Evolutionary conservation across 2,888 invertebrate species (phyloP), one percentile per base, ranked within the genome.

Genomic region (Drosophila engyochracea): DNA sequence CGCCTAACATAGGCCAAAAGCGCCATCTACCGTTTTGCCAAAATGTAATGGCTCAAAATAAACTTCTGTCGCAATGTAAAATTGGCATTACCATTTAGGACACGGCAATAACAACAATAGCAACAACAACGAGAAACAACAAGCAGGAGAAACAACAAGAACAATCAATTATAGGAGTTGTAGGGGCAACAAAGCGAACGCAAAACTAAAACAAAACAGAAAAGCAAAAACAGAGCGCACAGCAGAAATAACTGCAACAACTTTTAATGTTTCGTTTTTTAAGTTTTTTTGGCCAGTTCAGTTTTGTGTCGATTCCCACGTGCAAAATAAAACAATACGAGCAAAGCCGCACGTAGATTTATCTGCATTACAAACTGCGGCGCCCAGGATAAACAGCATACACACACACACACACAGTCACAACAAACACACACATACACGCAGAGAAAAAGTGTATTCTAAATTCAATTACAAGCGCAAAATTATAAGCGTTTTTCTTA

Each of bases 321-420:
- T 87, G 87, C 69, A 88, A 88, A 85, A 88, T 87, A 88, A 90
- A 87, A 83, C 78, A 85, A 81, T 85, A 81, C 69, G 68, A 65
- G 28, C 28, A 39, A 57, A 28, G 68, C 64, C 66, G 30, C 70
- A 85, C 82, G 85, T 88, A 83, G 85, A 90, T 85, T 85, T 85
- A 85, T 85, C 87, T 87, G 89, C 80, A 85, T 74, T 87, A 74
- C 66, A 71, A 72, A 64, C 35, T 67, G 70, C 81, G 53, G 55
- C 55, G 28, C 35, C 47, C 72, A 83, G 77, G 72, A 85, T 74
- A 82, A 75, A 70, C 67, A 71, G 70, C 55, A 79, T 53, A 70
- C 69, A 61, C 44, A 41, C 67, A 59, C 58, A 57, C 58, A 14
- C 22, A 44, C 19, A 22, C 7, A 65, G 28, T 28, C 51, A 47